Percentiles rank a stretch among this genome's conserved stretches.
Evolutionary conservation across 2,113 vertebrate species (phyloP).

Genomic region (Gymnarchus niloticus): DNA sequence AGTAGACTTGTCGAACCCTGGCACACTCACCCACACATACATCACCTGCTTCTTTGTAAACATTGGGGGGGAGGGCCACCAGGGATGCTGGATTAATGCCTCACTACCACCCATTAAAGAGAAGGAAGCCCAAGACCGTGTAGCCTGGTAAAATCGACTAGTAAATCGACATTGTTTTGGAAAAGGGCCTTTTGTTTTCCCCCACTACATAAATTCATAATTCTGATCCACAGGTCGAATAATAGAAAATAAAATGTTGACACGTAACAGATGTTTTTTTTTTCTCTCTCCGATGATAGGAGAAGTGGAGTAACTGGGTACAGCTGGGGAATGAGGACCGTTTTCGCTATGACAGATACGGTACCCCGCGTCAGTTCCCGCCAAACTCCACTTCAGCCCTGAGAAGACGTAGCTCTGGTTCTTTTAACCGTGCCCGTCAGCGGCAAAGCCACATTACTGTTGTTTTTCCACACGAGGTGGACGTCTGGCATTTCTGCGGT

Average conservation of each 20-base stretch:
- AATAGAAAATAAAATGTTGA: too few relatives aligned
- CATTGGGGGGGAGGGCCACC: too few relatives aligned
- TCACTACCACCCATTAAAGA: too few relatives aligned
- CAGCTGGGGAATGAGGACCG: neutral
- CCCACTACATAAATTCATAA: neutral
- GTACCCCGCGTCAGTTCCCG: neutral
- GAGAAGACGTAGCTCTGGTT: neutral
- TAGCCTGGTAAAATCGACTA: too few relatives aligned
- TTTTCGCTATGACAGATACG: neutral
- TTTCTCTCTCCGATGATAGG: too few relatives aligned
- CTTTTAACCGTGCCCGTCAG: neutral
- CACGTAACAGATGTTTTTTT: too few relatives aligned
- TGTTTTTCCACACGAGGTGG: neutral
- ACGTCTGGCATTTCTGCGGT: neutral
- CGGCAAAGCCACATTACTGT: neutral
- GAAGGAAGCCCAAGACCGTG: too few relatives aligned
- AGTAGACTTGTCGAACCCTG: too few relatives aligned
- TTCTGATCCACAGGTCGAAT: too few relatives aligned
- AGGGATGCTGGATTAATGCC: too few relatives aligned
- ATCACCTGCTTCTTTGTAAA: too few relatives aligned
- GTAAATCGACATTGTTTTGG: neutral
- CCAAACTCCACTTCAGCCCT: neutral
- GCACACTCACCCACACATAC: too few relatives aligned
- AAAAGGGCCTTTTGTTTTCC: neutral
- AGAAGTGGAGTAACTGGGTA: neutral